Evolutionary conservation across 2,797 vertebrate species (phyloP).

Genomic region (Semotilus atromaculatus): DNA sequence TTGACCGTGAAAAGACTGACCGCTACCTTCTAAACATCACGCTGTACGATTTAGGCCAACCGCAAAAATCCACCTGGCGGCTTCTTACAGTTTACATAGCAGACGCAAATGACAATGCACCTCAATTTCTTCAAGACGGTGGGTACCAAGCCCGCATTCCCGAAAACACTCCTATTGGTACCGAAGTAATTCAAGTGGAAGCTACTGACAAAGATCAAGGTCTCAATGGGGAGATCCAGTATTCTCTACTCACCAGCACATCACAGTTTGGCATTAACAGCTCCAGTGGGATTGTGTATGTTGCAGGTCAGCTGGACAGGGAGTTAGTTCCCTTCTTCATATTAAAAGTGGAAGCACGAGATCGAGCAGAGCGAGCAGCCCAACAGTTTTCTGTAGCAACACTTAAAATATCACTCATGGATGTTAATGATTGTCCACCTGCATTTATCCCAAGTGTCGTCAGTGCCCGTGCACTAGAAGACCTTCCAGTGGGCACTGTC

Average conservation of each 20-base stretch:
- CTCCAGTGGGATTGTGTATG: constrained; percentile 89
- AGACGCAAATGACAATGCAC: constrained; percentile 93
- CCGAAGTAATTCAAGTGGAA: constrained; percentile 92
- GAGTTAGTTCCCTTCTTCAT: constrained; percentile 86
- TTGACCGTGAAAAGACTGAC: constrained; percentile 92
- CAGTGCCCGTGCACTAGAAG: constrained; percentile 90
- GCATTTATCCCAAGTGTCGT: constrained; percentile 90
- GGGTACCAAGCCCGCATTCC: constrained; percentile 86
- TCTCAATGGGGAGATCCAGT: constrained; percentile 86
- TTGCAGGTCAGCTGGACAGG: constrained; percentile 90
- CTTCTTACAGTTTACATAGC: constrained; percentile 89
- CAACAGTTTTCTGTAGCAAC: constrained; percentile 87
- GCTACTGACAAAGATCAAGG: constrained; percentile 93
- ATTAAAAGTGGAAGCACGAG: constrained; percentile 92
- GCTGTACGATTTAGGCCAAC: constrained; percentile 90
- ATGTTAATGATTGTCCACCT: constrained; percentile 96
- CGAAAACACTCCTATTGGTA: constrained; percentile 93
- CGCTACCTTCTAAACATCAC: constrained; percentile 94
- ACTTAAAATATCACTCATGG: constrained; percentile 86
- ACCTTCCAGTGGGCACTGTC: constrained; percentile 92
- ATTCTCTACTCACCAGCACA: constrained; percentile 89
- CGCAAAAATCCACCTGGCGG: constrained; percentile 89
- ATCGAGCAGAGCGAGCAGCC: constrained; percentile 84
- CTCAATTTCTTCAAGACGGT: constrained; percentile 86
- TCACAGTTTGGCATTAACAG: constrained; percentile 91